Percentiles rank a stretch among this genome's conserved stretches.
Conservation (phyloP, 2,113 vertebrate species). For the Climacteris rufus region DNA sequence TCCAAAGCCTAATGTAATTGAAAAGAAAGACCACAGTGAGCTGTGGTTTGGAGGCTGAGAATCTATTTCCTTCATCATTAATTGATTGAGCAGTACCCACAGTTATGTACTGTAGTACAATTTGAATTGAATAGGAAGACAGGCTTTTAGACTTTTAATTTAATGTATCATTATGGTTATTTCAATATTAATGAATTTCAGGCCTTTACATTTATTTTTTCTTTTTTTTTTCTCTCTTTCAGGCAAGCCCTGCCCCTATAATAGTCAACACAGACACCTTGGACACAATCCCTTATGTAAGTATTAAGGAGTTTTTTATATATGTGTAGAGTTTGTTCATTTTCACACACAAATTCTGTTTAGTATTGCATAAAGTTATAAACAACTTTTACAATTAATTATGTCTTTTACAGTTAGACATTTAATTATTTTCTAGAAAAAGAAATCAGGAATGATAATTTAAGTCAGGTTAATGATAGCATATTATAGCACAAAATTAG, state of each 20-base stretch:
- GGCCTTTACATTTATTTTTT: not conserved
- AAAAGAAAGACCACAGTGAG: not conserved
- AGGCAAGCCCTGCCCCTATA: constrained; percentile 95
- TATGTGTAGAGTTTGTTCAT: not conserved
- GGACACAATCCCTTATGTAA: constrained; percentile 95
- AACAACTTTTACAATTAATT: not conserved
- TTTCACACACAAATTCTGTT: not conserved
- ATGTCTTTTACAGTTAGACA: not conserved
- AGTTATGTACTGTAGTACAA: not conserved
- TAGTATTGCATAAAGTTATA: not conserved
- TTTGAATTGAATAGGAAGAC: not conserved
- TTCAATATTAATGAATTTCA: not conserved
- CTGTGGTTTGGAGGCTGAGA: not conserved
- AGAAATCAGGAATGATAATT: not conserved
- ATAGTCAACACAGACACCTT: constrained; percentile 97
- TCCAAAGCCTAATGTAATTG: not conserved
- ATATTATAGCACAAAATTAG: too few species aligned
- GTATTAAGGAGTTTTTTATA: constrained; percentile 45
- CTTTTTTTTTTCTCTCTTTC: not conserved
- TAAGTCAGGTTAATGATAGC: not conserved
- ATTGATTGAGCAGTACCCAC: not conserved
- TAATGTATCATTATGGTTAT: not conserved
- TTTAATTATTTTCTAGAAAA: not conserved
- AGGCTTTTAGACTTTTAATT: not conserved
- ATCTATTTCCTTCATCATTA: not conserved